Evolutionary conservation across 2,888 invertebrate species (phyloP), one percentile per base, ranked within the genome.

Genomic region (Synanthedon myopaeformis): DNA sequence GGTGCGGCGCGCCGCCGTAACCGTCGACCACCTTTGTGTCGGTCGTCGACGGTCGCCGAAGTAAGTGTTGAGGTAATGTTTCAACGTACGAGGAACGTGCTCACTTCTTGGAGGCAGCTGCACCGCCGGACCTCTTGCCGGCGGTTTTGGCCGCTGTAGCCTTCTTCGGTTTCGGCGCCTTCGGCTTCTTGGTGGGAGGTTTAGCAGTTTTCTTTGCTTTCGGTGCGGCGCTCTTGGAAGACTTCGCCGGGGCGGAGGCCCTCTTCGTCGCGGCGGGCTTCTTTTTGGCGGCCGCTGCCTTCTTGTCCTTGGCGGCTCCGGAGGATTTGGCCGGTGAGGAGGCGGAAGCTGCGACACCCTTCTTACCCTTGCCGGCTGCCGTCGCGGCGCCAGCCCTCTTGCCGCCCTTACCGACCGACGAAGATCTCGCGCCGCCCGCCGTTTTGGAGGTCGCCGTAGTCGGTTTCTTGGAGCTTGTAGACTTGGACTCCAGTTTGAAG

Each of bases 151-250:
- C 60, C 56, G 59, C 62, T 52, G 66, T 58, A 19, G 66, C 66
- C 62, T 68, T 78, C 61, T 76, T 77, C 10, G 79, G 74, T 54
- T 77, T 81, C 8, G 81, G 77, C 3, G 79, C 70, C 57, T 74
- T 82, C 0, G 79, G 74, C 52, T 78, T 80, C 56, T 74, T 76
- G 58, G 74, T 67, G 1, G 76, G 69, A 42, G 80, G 79, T 41
- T 72, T 67, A 14, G 66, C 66, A 52, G 69, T 75, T 61, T 76
- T 75, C 52, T 75, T 73, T 28, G 73, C 76, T 42, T 75, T 74
- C 1, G 72, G 63, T 5, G 73, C 66, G 57, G 69, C 64, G 56
- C 58, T 53, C 55, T 61, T 63, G 4, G 60, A 62, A 54, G 62
- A 67, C 28, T 62, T 58, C 53, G 59, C 54, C 14, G 62, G 55